These are phyloP conservation scores for Oryzias dopingdopingensis DNA, from an alignment of 2,797 vertebrate genomes.

Conservation along the genomic window DNA sequence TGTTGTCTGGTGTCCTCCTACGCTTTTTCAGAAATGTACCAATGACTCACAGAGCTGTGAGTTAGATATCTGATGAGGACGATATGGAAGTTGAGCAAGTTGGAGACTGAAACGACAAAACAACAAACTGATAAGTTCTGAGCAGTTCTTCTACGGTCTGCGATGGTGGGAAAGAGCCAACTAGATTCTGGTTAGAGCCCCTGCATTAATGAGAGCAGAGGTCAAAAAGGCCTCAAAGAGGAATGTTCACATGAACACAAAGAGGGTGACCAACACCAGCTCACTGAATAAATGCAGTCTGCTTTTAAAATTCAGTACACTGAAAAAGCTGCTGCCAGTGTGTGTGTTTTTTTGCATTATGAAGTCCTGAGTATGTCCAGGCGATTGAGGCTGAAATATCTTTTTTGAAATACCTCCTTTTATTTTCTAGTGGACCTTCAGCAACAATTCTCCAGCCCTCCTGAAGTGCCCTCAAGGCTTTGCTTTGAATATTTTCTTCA, in stretches of 20 bases:
- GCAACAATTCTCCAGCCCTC: too few relatives aligned
- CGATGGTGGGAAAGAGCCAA: background rate
- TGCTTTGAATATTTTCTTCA: too few relatives aligned
- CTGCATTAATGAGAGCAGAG: constrained; percentile 60
- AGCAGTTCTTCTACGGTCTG: background rate
- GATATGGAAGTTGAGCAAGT: constrained; percentile 4
- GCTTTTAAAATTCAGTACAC: background rate
- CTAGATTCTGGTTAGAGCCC: constrained; percentile 30
- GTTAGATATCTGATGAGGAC: constrained; percentile 23
- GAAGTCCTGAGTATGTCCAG: too few relatives aligned
- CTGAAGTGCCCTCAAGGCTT: too few relatives aligned
- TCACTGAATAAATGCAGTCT: background rate
- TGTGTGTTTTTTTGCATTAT: too few relatives aligned
- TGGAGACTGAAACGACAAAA: background rate
- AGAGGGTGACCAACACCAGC: constrained; percentile 21
- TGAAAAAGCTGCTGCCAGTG: background rate
- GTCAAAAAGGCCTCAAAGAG: constrained; percentile 43
- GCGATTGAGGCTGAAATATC: too few relatives aligned
- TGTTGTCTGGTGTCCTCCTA: constrained; percentile 42
- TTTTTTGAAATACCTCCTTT: too few relatives aligned
- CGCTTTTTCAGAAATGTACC: constrained; percentile 18
- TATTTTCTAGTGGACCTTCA: too few relatives aligned
- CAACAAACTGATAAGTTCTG: background rate
- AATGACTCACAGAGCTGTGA: constrained; percentile 46
- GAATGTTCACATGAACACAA: constrained; percentile 57